Percentiles rank a stretch among this genome's conserved stretches.
These are phyloP conservation scores for Lemur catta DNA, from an alignment of 2,797 vertebrate genomes.

Conservation along the genomic window DNA sequence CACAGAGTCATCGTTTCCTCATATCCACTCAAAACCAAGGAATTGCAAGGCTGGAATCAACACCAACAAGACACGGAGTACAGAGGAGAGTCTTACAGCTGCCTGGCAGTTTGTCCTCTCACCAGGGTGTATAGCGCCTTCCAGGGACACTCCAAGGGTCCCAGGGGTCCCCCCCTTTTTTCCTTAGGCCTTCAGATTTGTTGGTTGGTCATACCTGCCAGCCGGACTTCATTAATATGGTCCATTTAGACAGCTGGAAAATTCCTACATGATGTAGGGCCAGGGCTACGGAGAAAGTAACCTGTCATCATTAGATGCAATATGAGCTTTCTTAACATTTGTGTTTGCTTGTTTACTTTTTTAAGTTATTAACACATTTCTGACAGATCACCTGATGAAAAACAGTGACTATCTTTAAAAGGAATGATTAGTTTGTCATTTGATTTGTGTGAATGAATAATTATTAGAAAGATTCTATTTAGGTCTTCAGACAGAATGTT, in stretches of 20 bases:
- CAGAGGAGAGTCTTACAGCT: accelerated
- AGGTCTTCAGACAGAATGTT: background rate
- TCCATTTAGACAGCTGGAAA: background rate
- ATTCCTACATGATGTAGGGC: accelerated
- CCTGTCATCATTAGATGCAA: background rate
- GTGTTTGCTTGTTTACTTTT: background rate
- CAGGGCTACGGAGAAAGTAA: background rate
- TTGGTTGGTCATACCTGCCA: accelerated
- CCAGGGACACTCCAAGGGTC: accelerated
- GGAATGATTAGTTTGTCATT: background rate
- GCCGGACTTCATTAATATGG: accelerated
- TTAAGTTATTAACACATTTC: background rate
- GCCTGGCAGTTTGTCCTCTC: accelerated
- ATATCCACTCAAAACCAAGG: background rate
- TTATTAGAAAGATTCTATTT: background rate
- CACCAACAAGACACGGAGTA: accelerated
- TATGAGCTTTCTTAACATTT: background rate
- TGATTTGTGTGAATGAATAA: background rate
- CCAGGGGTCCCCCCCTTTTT: background rate
- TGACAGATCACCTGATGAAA: background rate
- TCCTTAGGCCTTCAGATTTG: background rate
- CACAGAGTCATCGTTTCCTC: background rate
- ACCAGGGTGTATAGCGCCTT: accelerated
- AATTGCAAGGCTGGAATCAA: too few species aligned
- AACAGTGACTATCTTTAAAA: background rate